These are phyloP conservation scores for Galerucella calmariensis DNA, from an alignment of 2,888 invertebrate genomes.

Conservation along the genomic window DNA sequence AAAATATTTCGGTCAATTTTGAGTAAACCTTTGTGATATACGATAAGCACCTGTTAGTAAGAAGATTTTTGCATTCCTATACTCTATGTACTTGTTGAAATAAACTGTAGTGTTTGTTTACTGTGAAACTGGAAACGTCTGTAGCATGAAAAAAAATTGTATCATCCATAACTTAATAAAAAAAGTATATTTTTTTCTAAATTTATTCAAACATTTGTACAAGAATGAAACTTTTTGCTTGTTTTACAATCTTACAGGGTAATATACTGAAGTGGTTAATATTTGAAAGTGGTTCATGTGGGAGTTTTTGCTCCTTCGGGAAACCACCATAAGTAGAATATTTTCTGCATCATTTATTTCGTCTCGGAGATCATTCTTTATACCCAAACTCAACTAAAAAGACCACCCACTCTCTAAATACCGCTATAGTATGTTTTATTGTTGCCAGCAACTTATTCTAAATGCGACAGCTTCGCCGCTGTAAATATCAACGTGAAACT, in stretches of 20 bases:
- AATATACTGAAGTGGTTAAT: background rate
- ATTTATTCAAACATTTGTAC: background rate
- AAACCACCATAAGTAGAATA: background rate
- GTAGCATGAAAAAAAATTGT: background rate
- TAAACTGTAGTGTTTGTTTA: no score
- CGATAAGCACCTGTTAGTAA: no score
- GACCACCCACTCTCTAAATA: background rate
- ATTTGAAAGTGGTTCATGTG: background rate
- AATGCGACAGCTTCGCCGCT: background rate
- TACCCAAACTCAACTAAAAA: background rate
- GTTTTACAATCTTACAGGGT: background rate
- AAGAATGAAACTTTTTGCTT: no score
- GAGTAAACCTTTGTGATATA: no score
- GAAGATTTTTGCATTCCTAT: no score
- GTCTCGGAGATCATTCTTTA: background rate
- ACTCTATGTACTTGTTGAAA: no score
- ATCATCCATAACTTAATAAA: background rate
- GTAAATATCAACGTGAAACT: conserved; percentile 13
- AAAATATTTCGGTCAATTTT: no score
- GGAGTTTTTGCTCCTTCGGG: background rate
- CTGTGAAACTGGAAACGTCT: no score
- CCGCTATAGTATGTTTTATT: background rate
- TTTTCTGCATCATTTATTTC: background rate
- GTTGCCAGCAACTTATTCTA: background rate
- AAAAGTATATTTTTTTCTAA: background rate